Evolutionary conservation across 2,113 vertebrate genomes (phyloP), one percentile per base, ranked within the genome.

Genomic region (Cacatua alba): DNA sequence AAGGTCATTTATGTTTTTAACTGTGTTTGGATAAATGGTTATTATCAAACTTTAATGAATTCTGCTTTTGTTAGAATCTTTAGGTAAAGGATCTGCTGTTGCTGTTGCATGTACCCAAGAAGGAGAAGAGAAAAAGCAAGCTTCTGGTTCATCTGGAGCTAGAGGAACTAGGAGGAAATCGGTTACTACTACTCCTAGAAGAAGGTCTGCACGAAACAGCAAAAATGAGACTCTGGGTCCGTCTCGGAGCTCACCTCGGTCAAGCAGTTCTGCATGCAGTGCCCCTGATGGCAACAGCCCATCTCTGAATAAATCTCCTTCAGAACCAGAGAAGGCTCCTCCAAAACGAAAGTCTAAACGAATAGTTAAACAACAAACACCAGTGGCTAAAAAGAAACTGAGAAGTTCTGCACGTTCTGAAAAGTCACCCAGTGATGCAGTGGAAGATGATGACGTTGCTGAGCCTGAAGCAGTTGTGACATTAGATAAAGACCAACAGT

Each of bases 71-170:
- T 93, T 97, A 99, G 99, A 97, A 82, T 98, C 98, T 96, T 98
- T 98, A 96, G 98, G 98, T 71, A 98, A 98, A 65, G 98, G 97
- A 80, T 99, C 98, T 82, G 98, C 98, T 57, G 96, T 99, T 82
- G 98, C 98, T 57, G 96, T 99, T 96, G 98, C 98, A 0, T 98
- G 98, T 97, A 97, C 99, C 53, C 99, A 99, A 97, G 98, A 97
- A 97, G 99, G 99, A 93, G 99, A 98, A 79, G 99, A 99, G 87
- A 99, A 99, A 91, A 98, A 99, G 72, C 98, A 98, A 62, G 96
- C 98, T 78, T 98, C 98, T 80, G 97, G 98, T 60, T 98, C 98
- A 69, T 98, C 99, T 62, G 98, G 98, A 37, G 97, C 98, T 88
- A 99, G 98, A 98, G 98, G 98, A 90, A 97, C 98, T 79, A 98